Evolutionary conservation across 2,113 vertebrate genomes (phyloP), one percentile per base, ranked within the genome.

Genomic region (Aphelocoma coerulescens): DNA sequence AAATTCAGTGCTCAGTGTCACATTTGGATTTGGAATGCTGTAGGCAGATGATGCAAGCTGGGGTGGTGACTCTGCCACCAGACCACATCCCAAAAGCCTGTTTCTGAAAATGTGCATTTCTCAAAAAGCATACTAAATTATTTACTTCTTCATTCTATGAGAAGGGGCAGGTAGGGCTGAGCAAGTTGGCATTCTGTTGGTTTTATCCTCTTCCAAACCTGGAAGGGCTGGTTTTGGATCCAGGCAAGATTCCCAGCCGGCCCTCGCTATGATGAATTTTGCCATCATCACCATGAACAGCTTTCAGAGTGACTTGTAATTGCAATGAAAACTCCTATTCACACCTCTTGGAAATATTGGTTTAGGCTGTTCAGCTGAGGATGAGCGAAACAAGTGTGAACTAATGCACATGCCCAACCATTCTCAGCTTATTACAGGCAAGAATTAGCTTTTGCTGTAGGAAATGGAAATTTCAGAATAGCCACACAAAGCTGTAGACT

Each of bases 281-380:
- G 39, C 35, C 3, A 1, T 35, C 0, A 0, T 57, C 65, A 69
- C 61, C n/a, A 48, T 2, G 4, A 81, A 41, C 7, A 55, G 66
- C 41, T 85, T 81, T 91, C 61, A 78, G 57, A 89, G 27, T 4
- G 3, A 59, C 30, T 59, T 59, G 57, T 75, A 67, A 88, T 49
- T 79, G 75, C 88, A 77, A 46, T 76, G 49, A 88, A 61, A 95
- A 83, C 71, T 85, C 58, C 66, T 61, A 57, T 85, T 89, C 78
- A 51, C 48, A 65, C 27, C 37, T 57, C 71, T 54, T 72, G 78
- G 75, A 90, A 94, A 68, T 85, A 79, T 1, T 91, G 44, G 26
- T 72, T 93, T 85, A 89, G 84, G 66, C 69, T 91, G 52, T 55
- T 92, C 67, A 84, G 67, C 54, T n/a, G 30, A 20, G 54, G 48